Percentiles rank a stretch among this genome's conserved stretches.
phyloP scores from a whole-genome alignment of 2,888 invertebrate genomes.

The Tenthredo mesomela region DNA sequence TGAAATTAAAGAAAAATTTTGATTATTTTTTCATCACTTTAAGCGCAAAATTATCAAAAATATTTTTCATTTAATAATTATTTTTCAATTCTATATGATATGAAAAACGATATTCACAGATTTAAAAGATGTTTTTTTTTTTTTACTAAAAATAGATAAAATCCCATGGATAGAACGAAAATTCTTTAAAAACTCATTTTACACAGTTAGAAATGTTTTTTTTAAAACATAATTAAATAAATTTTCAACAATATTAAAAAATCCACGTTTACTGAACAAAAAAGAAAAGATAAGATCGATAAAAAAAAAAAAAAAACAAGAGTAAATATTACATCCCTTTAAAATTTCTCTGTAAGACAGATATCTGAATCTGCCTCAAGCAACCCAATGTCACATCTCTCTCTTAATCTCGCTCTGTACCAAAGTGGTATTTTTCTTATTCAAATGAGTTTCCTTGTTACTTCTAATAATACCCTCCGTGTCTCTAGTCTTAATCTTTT shows the following conservation, averaged over 20 bases:
- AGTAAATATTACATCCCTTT: not conserved
- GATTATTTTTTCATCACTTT: not conserved
- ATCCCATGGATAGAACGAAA: not conserved
- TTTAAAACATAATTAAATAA: too few relatives aligned
- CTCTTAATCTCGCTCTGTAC: slow-evolving; percentile 48
- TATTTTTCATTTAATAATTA: not conserved
- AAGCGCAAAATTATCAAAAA: not conserved
- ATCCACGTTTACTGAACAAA: not conserved
- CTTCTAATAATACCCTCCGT: slow-evolving; percentile 48
- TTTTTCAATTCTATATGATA: not conserved
- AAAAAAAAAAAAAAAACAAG: not conserved
- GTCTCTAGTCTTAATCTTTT: slow-evolving; percentile 45
- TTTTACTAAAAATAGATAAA: not conserved
- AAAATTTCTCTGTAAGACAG: not conserved
- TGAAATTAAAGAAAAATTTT: not conserved
- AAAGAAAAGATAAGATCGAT: not conserved
- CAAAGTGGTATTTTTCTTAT: slow-evolving; percentile 43
- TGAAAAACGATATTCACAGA: too few relatives aligned
- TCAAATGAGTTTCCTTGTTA: slow-evolving; percentile 50
- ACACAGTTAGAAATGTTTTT: too few relatives aligned
- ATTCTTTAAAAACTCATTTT: not conserved
- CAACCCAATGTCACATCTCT: slow-evolving; percentile 53
- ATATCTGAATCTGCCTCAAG: not conserved
- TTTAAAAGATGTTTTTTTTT: not conserved
- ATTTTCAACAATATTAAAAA: not conserved